Percentiles rank a stretch among this genome's conserved stretches.
phyloP scores from a whole-genome alignment of 2,888 invertebrate species.

The Ophion obscuratus region DNA sequence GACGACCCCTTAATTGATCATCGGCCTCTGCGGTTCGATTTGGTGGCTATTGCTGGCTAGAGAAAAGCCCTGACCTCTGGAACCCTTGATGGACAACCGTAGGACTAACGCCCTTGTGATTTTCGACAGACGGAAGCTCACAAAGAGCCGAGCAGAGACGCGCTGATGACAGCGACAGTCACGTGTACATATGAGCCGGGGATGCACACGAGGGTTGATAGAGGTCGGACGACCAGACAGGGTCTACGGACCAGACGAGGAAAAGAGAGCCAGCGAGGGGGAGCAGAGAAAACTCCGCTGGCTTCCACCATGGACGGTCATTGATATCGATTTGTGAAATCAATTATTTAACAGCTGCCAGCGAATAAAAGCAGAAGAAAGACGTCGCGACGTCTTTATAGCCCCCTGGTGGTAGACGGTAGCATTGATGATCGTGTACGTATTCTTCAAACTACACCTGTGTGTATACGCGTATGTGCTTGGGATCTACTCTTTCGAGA shows the following conservation, averaged over 20 bases:
- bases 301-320: constrained; percentile 59
- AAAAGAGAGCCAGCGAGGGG: constrained; percentile 20
- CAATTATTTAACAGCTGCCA: constrained; percentile 69
- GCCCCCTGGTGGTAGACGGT: constrained; percentile 28
- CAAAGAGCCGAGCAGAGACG: no score
- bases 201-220: constrained; percentile 8
- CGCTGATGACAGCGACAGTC: no score
- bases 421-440: constrained; percentile 28
- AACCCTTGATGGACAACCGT: no score
- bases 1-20: no score
- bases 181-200: constrained; percentile 13
- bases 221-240: constrained; percentile 34
- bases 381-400: constrained; percentile 62
- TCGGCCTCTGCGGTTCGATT: no score
- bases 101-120: no score
- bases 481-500: constrained; percentile 7
- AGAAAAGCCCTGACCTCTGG: no score
- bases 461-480: constrained; percentile 10
- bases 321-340: constrained; percentile 67
- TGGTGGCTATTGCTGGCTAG: no score
- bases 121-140: no score
- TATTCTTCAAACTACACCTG: neutral
- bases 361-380: constrained; percentile 41
- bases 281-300: constrained; percentile 27
- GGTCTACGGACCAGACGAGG: constrained; percentile 53